These are phyloP conservation scores for Autographa gamma DNA, from an alignment of 2,888 invertebrate species.

Conservation along the genomic window DNA sequence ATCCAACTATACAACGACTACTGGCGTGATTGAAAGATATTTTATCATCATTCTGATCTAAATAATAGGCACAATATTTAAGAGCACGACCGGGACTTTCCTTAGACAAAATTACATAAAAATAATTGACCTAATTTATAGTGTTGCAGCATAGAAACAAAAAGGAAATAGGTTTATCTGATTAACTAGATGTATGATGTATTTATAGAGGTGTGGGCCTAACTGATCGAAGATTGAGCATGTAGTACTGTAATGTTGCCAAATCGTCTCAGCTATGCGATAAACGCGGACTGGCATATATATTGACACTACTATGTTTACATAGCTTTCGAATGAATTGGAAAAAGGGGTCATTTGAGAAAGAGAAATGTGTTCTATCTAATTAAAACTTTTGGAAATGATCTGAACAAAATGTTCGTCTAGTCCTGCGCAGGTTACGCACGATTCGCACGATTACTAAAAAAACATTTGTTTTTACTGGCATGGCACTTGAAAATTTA, in stretches of 20 bases:
- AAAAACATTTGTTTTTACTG: too few relatives aligned
- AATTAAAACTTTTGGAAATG: too few relatives aligned
- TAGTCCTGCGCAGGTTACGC: too few relatives aligned
- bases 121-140: not conserved
- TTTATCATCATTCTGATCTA: not conserved
- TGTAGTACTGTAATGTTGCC: conserved; percentile 18
- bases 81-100: not conserved
- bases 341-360: not conserved
- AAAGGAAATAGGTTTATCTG: conserved; percentile 5
- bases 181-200: conserved; percentile 8
- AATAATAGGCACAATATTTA: not conserved
- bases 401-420: too few relatives aligned
- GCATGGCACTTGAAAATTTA: too few relatives aligned
- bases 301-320: not conserved
- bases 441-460: too few relatives aligned
- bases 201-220: not conserved
- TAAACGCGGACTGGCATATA: conserved; percentile 18
- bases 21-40: too few relatives aligned
- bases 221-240: conserved; percentile 18
- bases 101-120: not conserved
- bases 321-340: not conserved
- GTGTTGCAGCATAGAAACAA: not conserved
- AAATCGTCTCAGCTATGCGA: conserved; percentile 21
- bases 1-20: too few relatives aligned
- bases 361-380: too few relatives aligned